phyloP scores from a whole-genome alignment of 2,113 vertebrate species.

The Proteles cristata region DNA sequence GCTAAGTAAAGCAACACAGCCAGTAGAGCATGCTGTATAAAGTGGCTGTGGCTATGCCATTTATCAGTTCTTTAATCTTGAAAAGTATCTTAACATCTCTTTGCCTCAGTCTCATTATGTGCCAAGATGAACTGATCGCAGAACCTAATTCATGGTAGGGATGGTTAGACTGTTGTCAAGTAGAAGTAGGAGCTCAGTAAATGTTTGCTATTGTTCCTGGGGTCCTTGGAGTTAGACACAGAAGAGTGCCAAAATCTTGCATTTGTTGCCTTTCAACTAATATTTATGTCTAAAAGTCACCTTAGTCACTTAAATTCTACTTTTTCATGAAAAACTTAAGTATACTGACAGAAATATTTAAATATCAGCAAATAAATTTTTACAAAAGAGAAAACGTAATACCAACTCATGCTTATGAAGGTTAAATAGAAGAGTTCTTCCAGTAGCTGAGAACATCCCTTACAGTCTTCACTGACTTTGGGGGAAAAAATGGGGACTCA shows the following conservation, averaged over 20 bases:
- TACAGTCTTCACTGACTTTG: background rate
- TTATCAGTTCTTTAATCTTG: background rate
- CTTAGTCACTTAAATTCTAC: background rate
- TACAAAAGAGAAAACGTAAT: background rate
- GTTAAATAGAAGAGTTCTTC: background rate
- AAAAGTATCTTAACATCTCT: background rate
- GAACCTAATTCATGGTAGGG: background rate
- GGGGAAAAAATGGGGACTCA: no score
- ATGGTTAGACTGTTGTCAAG: background rate
- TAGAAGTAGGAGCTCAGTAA: background rate
- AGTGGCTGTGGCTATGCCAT: background rate
- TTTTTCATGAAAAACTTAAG: background rate
- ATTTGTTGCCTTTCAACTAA: background rate
- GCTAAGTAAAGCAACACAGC: rapidly evolving
- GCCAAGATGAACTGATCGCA: background rate
- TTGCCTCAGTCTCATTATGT: background rate
- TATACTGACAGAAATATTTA: background rate
- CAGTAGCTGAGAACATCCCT: background rate
- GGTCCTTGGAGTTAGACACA: background rate
- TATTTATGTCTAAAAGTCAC: background rate
- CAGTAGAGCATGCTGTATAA: background rate
- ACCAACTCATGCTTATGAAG: background rate
- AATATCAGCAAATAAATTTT: background rate
- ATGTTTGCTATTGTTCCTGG: background rate
- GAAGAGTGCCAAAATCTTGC: background rate